Evolutionary conservation across 1,140 invertebrate species (phyloP).

Genomic region (Doryteuthis pealeii): DNA sequence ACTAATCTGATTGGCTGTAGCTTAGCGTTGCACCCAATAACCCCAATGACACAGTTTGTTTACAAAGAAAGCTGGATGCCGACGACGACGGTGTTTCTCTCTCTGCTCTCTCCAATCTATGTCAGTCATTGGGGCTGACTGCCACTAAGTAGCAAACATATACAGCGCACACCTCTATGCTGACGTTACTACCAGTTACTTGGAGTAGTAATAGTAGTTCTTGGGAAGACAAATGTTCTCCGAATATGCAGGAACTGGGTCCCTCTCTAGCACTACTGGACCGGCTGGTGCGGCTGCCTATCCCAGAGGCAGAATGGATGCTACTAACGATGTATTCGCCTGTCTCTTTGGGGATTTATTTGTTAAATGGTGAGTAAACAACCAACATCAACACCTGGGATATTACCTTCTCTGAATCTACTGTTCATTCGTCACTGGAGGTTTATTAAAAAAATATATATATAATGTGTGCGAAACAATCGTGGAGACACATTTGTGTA

Average conservation of each 20-base stretch:
- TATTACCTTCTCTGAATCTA: no score
- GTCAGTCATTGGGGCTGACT: constrained; percentile 3
- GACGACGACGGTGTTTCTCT: constrained; percentile 7
- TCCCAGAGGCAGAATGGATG: constrained; percentile 43
- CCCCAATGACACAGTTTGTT: constrained; percentile 36
- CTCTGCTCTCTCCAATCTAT: constrained; percentile 8
- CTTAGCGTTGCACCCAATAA: constrained; percentile 31
- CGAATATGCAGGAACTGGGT: constrained; percentile 32
- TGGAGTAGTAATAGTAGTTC: constrained; percentile 17
- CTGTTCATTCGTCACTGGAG: not conserved
- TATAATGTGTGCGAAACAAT: not conserved
- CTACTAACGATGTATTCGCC: constrained; percentile 54
- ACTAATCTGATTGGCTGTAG: no score
- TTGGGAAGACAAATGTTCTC: constrained; percentile 36
- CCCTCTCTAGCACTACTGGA: constrained; percentile 26
- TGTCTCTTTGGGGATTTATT: constrained; percentile 55
- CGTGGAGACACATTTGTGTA: no score
- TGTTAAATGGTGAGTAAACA: constrained; percentile 52
- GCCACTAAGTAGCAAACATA: constrained; percentile 7
- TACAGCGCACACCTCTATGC: constrained; percentile 6
- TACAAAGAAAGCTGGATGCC: constrained; percentile 24
- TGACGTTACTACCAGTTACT: not conserved
- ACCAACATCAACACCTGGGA: no score
- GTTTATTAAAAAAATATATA: not conserved
- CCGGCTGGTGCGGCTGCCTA: constrained; percentile 23